Base-by-base conservation (phyloP, 2,113 vertebrate species). In the Glaucomys volans region DNA sequence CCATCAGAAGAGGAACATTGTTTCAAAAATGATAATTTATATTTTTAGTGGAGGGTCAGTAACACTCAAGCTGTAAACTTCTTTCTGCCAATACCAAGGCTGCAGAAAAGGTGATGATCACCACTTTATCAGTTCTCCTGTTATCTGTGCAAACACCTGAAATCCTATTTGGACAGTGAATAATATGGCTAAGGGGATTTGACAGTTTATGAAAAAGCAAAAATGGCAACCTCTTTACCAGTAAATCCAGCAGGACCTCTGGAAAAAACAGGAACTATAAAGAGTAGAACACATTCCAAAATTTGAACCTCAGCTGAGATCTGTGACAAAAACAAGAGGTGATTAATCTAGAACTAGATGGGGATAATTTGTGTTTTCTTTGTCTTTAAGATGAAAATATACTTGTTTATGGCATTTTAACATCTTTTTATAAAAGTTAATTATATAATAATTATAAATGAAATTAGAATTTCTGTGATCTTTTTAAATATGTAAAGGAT, bases 311-410 rank as follows among this genome's bases (percentile, higher is more conserved):
- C 7, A 12, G 47, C 2, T 2, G 54, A 71, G 30, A 79, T 54
- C 7, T 64, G 11, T 16, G 37, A 57, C 35, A 94, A 93, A 20
- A 84, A 77, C 8, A 28, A 77, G 28, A 96, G 35, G 16, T 37
- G 10, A 95, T 0, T 89, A 85, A 71, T 28, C 16, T 62, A 50
- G 1, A 95, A 82, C 8, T 77, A 59, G 17, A 80, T 67, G 50
- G 14, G 5, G 47, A 76, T 69, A 96, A 92, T 18, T 85, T 76
- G 75, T 8, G 85, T 22, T 95, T 96, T 95, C 20, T n/a, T 17
- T 92, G 24, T 90, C 14, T 81, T 96, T 44, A 95, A 95, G 95
- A 93, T 35, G 91, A 91, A 30, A 75, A 71, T 32, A 32, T 17
- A 84, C 2, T 52, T 62, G 59, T 26, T 11, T 28, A 62, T 62